Conservation (phyloP, 2,888 invertebrate genomes). For the Caenorhabditis virilis region DNA sequence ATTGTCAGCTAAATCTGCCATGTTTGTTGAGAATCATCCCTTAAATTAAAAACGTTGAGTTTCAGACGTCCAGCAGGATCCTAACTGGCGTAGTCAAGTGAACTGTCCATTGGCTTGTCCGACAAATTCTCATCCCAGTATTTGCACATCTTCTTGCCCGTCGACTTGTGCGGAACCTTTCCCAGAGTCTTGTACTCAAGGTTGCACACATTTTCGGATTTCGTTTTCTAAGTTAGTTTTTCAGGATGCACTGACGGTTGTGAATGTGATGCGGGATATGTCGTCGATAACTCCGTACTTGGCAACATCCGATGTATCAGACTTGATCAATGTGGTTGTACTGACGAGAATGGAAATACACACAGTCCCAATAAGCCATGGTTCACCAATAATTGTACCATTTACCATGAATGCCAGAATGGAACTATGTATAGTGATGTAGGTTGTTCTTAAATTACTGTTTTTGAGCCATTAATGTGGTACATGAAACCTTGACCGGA, state of each 20-base stretch:
- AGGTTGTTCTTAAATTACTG: no score
- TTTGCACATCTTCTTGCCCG: conserved; percentile 54
- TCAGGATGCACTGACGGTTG: conserved; percentile 64
- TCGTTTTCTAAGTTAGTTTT: no score
- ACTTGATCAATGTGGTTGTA: conserved; percentile 56
- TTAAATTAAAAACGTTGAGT: neutral
- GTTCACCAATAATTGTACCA: conserved; percentile 52
- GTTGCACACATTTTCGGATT: no score
- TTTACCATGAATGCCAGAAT: conserved; percentile 48
- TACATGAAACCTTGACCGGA: no score
- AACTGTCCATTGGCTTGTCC: conserved; percentile 48
- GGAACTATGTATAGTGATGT: conserved; percentile 50
- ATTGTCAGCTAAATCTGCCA: conserved; percentile 37
- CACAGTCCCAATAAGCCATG: conserved; percentile 50
- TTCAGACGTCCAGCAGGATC: conserved; percentile 16
- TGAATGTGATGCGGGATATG: conserved; percentile 64
- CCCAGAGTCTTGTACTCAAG: conserved; percentile 31
- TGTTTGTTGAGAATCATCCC: no score
- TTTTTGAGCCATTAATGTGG: no score
- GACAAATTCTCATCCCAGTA: conserved; percentile 38
- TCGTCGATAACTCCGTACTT: conserved; percentile 47
- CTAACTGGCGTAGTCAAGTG: conserved; percentile 34
- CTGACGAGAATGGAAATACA: conserved; percentile 51
- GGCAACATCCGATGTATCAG: conserved; percentile 33
- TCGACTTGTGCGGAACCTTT: conserved; percentile 52